Conservation (phyloP, 2,888 invertebrate species). For the Lacanobia wlatinum region DNA sequence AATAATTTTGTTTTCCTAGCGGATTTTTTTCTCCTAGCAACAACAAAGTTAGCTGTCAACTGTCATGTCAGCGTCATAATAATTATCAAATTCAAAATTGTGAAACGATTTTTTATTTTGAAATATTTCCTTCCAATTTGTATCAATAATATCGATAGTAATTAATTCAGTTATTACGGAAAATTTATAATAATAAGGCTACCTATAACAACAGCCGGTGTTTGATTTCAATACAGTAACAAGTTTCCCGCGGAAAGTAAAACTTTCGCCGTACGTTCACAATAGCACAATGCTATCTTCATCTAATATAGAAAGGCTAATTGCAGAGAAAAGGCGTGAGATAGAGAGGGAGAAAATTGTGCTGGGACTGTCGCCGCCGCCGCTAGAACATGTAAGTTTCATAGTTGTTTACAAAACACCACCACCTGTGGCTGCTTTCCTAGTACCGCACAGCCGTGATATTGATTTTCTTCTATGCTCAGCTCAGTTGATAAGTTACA, state of each 20-base stretch:
- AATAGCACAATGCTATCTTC: conserved; percentile 83
- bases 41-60: neutral
- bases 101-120: conserved; percentile 45
- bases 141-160: neutral
- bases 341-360: conserved; percentile 84
- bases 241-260: conserved; percentile 73
- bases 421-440: conserved; percentile 72
- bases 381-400: conserved; percentile 53
- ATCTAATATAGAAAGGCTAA: conserved; percentile 84
- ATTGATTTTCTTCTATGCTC: conserved; percentile 71
- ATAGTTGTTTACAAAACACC: conserved; percentile 59
- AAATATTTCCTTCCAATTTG: neutral
- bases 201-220: neutral
- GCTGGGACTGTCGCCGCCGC: conserved; percentile 75
- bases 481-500: conserved; percentile 60
- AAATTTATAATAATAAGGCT: neutral
- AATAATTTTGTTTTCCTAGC: too few relatives aligned
- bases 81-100: conserved; percentile 58
- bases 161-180: neutral
- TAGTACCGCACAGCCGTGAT: conserved; percentile 56
- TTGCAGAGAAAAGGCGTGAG: conserved; percentile 85
- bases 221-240: conserved; percentile 18
- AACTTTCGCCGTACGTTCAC: conserved; percentile 64
- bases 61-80: conserved; percentile 2
- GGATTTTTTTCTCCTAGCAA: conserved; percentile 28